Evolutionary conservation across 1,140 invertebrate genomes (phyloP).

Genomic region (Cylas formicarius): DNA sequence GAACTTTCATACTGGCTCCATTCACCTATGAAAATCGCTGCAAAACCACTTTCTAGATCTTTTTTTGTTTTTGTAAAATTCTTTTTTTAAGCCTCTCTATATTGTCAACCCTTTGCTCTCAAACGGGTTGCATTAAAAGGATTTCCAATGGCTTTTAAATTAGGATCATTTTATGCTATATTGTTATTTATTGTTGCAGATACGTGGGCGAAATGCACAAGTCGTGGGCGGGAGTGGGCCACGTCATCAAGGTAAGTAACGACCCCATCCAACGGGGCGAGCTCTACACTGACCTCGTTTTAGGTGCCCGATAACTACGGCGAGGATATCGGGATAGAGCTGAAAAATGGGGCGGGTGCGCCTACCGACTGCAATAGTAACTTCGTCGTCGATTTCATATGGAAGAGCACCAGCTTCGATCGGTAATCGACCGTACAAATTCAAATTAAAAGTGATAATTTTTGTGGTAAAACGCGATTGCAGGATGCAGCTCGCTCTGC

Average conservation of each 20-base stretch:
- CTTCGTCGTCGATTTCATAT: conserved; percentile 98
- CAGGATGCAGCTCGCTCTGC: conserved; percentile 92
- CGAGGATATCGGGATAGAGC: conserved; percentile 95
- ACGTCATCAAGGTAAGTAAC: conserved; percentile 80
- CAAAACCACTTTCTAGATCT: too few relatives aligned
- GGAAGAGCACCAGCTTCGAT: conserved; percentile 99
- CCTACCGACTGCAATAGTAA: conserved; percentile 89
- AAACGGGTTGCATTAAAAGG: too few relatives aligned
- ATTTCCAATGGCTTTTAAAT: too few relatives aligned
- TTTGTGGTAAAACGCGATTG: too few relatives aligned
- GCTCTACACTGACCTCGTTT: neutral
- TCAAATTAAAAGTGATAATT: conserved; percentile 1
- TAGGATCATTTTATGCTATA: too few relatives aligned
- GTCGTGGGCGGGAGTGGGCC: conserved; percentile 90
- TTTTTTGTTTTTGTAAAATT: too few relatives aligned
- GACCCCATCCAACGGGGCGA: neutral
- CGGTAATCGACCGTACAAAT: conserved; percentile 54
- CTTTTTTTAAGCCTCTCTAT: too few relatives aligned
- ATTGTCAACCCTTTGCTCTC: too few relatives aligned
- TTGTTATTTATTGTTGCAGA: conserved; percentile 43
- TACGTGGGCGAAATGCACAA: conserved; percentile 92
- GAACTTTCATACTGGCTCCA: too few relatives aligned
- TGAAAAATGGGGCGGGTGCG: conserved; percentile 84
- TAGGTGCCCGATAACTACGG: conserved; percentile 91
- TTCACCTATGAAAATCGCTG: too few relatives aligned